phyloP scores from a whole-genome alignment of 2,797 vertebrate species.

The Sebastes baramenuke region DNA sequence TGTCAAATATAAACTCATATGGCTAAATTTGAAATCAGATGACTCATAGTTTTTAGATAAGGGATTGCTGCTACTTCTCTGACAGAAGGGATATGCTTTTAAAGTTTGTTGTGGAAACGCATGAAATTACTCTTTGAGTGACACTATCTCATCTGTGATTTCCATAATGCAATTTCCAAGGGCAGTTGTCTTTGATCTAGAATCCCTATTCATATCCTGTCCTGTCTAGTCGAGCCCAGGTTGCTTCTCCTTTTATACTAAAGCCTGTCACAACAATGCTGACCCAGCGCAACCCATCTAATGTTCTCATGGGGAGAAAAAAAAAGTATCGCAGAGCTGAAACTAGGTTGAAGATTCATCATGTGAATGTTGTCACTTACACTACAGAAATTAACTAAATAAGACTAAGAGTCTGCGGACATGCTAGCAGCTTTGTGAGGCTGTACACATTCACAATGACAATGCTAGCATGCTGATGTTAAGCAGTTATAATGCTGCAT shows the following conservation, averaged over 20 bases:
- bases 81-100: conserved; percentile 55
- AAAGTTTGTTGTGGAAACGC: conserved; percentile 71
- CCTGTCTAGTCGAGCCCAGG: conserved; percentile 66
- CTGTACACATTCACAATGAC: neutral
- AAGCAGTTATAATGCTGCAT: accelerated
- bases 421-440: neutral
- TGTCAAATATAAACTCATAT: conserved; percentile 59
- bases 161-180: conserved; percentile 83
- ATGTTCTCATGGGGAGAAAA: conserved; percentile 10
- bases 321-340: conserved; percentile 9
- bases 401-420: neutral
- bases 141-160: conserved; percentile 79
- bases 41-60: conserved; percentile 56
- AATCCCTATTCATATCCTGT: conserved; percentile 79
- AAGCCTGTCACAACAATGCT: conserved; percentile 72
- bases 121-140: conserved; percentile 76
- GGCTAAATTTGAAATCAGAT: conserved; percentile 58
- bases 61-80: conserved; percentile 40
- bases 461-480: neutral
- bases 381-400: conserved; percentile 2
- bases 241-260: conserved; percentile 59
- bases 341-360: conserved; percentile 39
- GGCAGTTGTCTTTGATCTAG: conserved; percentile 80
- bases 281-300: conserved; percentile 59
- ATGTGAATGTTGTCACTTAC: conserved; percentile 26